These are phyloP conservation scores for Sorex maritimensis DNA, from an alignment of 2,797 vertebrate species.

Conservation along the genomic window DNA sequence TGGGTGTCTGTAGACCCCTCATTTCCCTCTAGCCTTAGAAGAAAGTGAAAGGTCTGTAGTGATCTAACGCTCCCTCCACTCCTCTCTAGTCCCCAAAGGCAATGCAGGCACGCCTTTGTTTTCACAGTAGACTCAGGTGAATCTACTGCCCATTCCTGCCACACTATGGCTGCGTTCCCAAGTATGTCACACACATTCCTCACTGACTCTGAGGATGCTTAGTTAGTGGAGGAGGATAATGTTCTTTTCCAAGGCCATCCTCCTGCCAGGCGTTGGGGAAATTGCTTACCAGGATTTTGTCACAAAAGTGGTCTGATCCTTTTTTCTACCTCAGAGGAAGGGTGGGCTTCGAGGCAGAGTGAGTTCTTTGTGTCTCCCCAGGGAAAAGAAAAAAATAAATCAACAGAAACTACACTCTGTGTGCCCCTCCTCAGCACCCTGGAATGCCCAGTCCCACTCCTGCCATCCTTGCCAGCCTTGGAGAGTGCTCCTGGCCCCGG, in stretches of 20 bases:
- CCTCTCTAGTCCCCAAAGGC: neutral
- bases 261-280: slow-evolving; percentile 43
- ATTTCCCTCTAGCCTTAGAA: neutral
- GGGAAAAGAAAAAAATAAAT: slow-evolving; percentile 65
- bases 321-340: slow-evolving; percentile 55
- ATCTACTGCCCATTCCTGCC: neutral
- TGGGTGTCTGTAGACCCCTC: neutral
- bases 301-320: slow-evolving; percentile 47
- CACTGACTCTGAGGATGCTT: neutral
- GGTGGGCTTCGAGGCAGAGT: slow-evolving; percentile 27
- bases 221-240: slow-evolving; percentile 1
- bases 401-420: slow-evolving; percentile 40
- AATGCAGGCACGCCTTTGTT: neutral
- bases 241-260: slow-evolving; percentile 36
- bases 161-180: neutral
- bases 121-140: slow-evolving; percentile 24
- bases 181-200: neutral
- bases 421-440: slow-evolving; percentile 61
- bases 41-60: neutral
- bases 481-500: slow-evolving; percentile 69
- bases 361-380: slow-evolving; percentile 59
- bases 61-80: neutral
- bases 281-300: slow-evolving; percentile 43
- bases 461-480: slow-evolving; percentile 8
- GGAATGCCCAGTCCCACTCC: slow-evolving; percentile 79